phyloP scores from a whole-genome alignment of 2,797 vertebrate genomes.

The Odontamblyopus rebecca region DNA sequence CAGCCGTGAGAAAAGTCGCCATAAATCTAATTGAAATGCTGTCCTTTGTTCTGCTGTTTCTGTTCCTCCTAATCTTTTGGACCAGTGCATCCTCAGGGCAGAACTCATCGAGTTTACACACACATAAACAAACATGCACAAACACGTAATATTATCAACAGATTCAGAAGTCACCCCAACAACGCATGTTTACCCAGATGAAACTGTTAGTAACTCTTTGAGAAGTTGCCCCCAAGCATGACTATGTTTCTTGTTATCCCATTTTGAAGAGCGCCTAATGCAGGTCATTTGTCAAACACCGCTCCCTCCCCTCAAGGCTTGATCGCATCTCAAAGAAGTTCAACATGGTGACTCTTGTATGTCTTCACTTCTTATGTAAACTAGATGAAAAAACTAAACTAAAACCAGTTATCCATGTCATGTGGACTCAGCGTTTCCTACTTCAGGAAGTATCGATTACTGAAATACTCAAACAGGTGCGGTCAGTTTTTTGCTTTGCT shows the following conservation, averaged over 20 bases:
- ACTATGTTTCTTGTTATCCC: neutral
- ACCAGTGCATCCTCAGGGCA: conserved; percentile 30
- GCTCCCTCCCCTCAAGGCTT: neutral
- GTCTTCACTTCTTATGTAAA: neutral
- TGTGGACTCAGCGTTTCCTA: neutral
- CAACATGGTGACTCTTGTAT: neutral
- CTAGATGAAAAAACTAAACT: neutral
- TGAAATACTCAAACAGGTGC: conserved; percentile 3
- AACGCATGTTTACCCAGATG: neutral
- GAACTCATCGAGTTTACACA: neutral
- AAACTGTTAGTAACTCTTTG: neutral
- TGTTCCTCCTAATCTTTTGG: neutral
- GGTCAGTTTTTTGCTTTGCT: neutral
- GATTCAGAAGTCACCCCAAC: neutral
- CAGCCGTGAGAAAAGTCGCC: neutral
- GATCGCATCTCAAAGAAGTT: neutral
- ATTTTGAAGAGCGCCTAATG: neutral
- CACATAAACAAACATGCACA: conserved; percentile 4
- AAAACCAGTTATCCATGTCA: neutral
- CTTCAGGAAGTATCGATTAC: neutral
- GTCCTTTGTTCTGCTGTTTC: neutral
- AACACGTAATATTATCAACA: neutral
- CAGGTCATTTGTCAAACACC: neutral
- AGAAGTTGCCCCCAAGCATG: neutral
- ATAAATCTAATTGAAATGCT: neutral